Percentiles rank a stretch among this genome's conserved stretches.
Conservation (phyloP, 2,113 vertebrate genomes). For the Gymnorhina tibicen region DNA sequence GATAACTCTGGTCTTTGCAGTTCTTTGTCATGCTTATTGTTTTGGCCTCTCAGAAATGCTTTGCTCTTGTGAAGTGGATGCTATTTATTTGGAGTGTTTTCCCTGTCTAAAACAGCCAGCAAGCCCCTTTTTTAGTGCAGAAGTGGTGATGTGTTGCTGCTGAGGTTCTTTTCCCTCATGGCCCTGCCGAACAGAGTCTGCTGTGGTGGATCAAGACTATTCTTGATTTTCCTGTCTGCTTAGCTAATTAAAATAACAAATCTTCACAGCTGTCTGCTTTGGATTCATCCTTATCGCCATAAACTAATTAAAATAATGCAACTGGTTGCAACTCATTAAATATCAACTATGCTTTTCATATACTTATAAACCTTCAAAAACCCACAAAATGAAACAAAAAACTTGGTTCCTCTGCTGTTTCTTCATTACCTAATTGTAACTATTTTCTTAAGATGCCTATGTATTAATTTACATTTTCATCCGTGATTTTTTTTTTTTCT, state of each 20-base stretch:
- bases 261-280: constrained; percentile 70
- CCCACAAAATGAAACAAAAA: neutral
- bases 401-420: neutral
- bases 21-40: neutral
- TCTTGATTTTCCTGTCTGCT: constrained; percentile 63
- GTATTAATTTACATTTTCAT: neutral
- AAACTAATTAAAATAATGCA: constrained; percentile 75
- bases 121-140: constrained; percentile 16
- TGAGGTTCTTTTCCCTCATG: neutral
- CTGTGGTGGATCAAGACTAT: constrained; percentile 17
- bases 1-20: neutral
- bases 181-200: constrained; percentile 5
- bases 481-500: neutral
- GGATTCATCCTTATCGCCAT: constrained; percentile 65
- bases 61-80: neutral
- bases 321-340: constrained; percentile 55
- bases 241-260: constrained; percentile 79
- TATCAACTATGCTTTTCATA: constrained; percentile 50
- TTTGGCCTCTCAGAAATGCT: neutral
- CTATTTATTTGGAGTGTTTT: constrained; percentile 28
- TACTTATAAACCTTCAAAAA: neutral
- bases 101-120: constrained; percentile 28
- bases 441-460: neutral
- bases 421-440: neutral
- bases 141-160: neutral